Evolutionary conservation across 1,140 invertebrate genomes (phyloP), one percentile per base, ranked within the genome.

Genomic region (Stenopsyche tienmushanensis): DNA sequence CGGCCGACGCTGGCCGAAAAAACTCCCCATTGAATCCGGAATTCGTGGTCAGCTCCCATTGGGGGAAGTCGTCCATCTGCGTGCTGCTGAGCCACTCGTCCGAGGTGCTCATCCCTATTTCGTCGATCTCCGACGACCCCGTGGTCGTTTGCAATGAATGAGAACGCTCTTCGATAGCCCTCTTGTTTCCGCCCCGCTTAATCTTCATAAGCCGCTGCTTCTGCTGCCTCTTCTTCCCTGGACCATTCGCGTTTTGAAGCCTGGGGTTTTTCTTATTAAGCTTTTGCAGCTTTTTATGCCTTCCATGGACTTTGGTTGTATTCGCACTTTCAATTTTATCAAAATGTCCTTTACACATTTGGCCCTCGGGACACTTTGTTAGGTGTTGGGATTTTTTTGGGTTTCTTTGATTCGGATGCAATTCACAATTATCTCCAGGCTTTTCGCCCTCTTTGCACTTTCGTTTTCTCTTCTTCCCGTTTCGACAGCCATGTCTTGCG

Each of bases 1-100:
- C 78, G 76, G 76, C 76, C 78, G 67, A 60, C 50, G 74, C 76
- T 69, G 75, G 75, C 72, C 78, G 79, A 81, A 80, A 81, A 81
- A 81, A 80, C 78, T 80, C 79, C 41, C 47, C 20, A 8, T 54
- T 25, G 42, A 49, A 64, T 2, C 54, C 69, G 2, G 65, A 65
- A 23, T 45, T 66, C 0, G 69, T 64, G 2, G 65, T 70, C 17
- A 55, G 29, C 47, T 67, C 69, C 65, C 65, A 67, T 2, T 47
- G 9, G 9, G 69, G 60, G 2, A 64, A 55, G 44, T 70, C 69
- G 2, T 70, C 69, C 17, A 64, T 26, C 24, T 63, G 65, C 23
- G 64, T 67, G 49, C 65, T 67, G 45, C 60, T 66, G 15, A 47
- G 8, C 39, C 29, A 20, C 20, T 60, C 64, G 0, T 66, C 68